Evolutionary conservation across 2,113 vertebrate species (phyloP).

Genomic region (Nannospalax galili): DNA sequence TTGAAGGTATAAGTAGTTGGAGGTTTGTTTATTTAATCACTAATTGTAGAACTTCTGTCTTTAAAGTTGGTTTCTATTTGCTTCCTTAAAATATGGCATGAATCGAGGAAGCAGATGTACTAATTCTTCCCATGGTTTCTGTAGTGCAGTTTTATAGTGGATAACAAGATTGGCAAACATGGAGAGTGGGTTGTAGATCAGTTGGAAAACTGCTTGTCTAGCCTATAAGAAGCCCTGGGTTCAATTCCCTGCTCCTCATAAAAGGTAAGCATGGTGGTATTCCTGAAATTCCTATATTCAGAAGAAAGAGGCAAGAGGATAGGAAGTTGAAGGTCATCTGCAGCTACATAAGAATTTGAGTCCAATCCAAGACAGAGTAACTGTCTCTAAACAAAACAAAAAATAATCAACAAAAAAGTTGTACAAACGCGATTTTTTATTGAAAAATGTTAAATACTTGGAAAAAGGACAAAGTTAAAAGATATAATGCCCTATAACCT

Average conservation of each 20-base stretch:
- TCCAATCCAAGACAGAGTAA: background rate
- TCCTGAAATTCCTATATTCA: background rate
- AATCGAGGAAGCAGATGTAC: background rate
- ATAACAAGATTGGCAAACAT: background rate
- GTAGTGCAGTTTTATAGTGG: background rate
- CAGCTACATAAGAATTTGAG: background rate
- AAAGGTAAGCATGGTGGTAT: background rate
- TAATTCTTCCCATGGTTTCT: background rate
- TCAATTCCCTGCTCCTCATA: too few relatives aligned
- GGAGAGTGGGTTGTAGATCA: background rate
- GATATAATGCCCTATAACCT: background rate
- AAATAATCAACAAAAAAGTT: background rate
- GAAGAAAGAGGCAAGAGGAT: background rate
- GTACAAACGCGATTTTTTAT: background rate
- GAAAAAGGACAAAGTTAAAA: background rate
- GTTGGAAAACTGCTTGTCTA: background rate
- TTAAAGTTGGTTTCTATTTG: slow-evolving; percentile 10
- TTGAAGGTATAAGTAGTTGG: background rate
- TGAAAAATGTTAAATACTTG: background rate
- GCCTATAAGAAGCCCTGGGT: too few relatives aligned
- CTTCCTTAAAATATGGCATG: background rate
- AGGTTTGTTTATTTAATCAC: background rate
- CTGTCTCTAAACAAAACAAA: background rate
- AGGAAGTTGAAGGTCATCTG: background rate
- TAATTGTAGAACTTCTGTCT: background rate